phyloP scores from a whole-genome alignment of 1,140 invertebrate genomes.

The Vanessa tameamea region DNA sequence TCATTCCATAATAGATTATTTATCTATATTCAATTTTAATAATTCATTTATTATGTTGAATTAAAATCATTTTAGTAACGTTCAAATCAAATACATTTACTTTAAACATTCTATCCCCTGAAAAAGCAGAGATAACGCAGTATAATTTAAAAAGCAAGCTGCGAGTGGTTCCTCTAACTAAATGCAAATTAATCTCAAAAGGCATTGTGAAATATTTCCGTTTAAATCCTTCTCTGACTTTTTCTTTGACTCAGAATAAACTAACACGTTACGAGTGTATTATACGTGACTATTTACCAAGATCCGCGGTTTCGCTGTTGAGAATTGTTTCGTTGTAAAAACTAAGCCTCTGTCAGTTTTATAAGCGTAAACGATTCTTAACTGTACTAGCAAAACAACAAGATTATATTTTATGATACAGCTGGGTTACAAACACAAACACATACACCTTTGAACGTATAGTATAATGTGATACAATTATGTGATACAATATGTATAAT shows the following conservation, averaged over 20 bases:
- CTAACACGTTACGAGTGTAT: not conserved
- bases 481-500: too few relatives aligned
- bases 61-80: not conserved
- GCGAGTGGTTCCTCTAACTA: not conserved
- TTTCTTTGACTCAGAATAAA: not conserved
- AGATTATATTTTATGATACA: too few relatives aligned
- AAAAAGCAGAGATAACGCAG: conserved; percentile 18
- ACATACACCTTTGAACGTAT: too few relatives aligned
- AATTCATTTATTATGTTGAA: not conserved
- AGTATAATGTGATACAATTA: too few relatives aligned
- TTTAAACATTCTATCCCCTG: not conserved
- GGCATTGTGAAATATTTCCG: conserved; percentile 20
- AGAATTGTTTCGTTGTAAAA: too few relatives aligned
- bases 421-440: too few relatives aligned
- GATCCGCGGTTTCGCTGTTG: too few relatives aligned
- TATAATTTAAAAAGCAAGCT: conserved; percentile 24
- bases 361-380: too few relatives aligned
- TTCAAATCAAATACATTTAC: not conserved
- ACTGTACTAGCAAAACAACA: too few relatives aligned
- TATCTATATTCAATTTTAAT: not conserved
- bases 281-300: not conserved
- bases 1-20: too few relatives aligned
- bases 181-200: conserved; percentile 27
- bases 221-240: not conserved
- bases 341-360: too few relatives aligned